phyloP scores from a whole-genome alignment of 1,140 invertebrate species.

The Pogonomyrmex californicus region DNA sequence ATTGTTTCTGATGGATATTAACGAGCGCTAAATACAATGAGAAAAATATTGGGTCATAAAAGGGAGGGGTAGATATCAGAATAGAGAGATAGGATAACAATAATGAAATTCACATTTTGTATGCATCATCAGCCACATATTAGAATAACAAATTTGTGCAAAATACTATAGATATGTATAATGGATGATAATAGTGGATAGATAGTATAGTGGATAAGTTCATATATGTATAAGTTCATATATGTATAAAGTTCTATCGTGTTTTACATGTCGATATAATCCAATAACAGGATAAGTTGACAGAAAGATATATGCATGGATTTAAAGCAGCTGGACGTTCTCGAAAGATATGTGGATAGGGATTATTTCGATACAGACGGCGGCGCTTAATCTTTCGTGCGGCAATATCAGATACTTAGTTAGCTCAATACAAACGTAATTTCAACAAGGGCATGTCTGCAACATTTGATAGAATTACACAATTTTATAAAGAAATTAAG shows the following conservation, averaged over 20 bases:
- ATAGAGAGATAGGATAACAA: slow-evolving; percentile 1
- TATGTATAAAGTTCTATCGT: slow-evolving; percentile 1
- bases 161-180: slow-evolving; percentile 23
- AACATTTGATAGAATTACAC: not conserved
- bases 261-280: not conserved
- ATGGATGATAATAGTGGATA: not conserved
- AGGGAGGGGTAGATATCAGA: not conserved
- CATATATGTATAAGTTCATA: not conserved
- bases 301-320: slow-evolving; percentile 36
- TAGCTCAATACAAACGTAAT: not conserved
- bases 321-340: slow-evolving; percentile 41
- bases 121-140: not conserved
- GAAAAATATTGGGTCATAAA: slow-evolving; percentile 31
- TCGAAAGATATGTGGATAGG: slow-evolving; percentile 7
- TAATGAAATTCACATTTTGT: slow-evolving; percentile 26
- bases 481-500: not conserved
- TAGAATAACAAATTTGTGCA: slow-evolving; percentile 49
- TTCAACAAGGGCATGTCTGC: too few species aligned
- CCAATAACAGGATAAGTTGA: slow-evolving; percentile 16
- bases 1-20: slow-evolving; percentile 39
- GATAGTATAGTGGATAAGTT: not conserved
- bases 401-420: slow-evolving; percentile 7
- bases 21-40: slow-evolving; percentile 37
- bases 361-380: slow-evolving; percentile 35
- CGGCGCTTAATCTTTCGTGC: not conserved